Evolutionary conservation across 2,888 invertebrate genomes (phyloP), one percentile per base, ranked within the genome.

Genomic region (Andrena flavipes): DNA sequence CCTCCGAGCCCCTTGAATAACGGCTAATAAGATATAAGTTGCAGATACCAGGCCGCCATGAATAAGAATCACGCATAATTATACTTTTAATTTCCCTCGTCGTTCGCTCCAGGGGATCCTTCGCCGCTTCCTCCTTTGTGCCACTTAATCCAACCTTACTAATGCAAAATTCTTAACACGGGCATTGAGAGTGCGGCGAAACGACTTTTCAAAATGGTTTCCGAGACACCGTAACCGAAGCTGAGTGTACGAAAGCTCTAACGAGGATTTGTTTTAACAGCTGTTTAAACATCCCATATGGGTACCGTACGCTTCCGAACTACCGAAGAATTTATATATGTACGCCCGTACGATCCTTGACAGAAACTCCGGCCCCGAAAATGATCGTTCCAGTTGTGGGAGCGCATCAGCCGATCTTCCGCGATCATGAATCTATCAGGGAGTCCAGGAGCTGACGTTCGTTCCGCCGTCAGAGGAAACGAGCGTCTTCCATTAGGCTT

Each of bases 401-500:
- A 69, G 49, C 72, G 80, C 78, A 80, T 80, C 83, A 62, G 69
- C 75, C 75, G 75, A 74, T 74, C 73, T 77, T 80, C 82, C 68
- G 51, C 76, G 76, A 74, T 76, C 71, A 71, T 76, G 82, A 82
- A 82, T 82, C 80, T 71, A 71, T 82, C 60, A 75, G 67, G 23
- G 56, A 23, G n/a, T 29, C 26, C 35, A 26, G 23, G 62, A 54
- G 65, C 70, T 59, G 77, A 80, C 70, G 77, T 76, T 82, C 76
- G 67, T 76, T 76, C 86, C 71, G 54, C 80, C 69, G 73, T 71
- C 67, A 80, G 68, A 51, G 79, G 82, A 80, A 86, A 83, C 89
- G 87, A 85, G 84, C 87, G 75, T 84, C 82, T 90, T 89, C 89
- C 89, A 90, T 90, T 90, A 90, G 82, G 84, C 88, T 89, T 89